phyloP scores from a whole-genome alignment of 2,797 vertebrate species.

The Cephalopachus bancanus region DNA sequence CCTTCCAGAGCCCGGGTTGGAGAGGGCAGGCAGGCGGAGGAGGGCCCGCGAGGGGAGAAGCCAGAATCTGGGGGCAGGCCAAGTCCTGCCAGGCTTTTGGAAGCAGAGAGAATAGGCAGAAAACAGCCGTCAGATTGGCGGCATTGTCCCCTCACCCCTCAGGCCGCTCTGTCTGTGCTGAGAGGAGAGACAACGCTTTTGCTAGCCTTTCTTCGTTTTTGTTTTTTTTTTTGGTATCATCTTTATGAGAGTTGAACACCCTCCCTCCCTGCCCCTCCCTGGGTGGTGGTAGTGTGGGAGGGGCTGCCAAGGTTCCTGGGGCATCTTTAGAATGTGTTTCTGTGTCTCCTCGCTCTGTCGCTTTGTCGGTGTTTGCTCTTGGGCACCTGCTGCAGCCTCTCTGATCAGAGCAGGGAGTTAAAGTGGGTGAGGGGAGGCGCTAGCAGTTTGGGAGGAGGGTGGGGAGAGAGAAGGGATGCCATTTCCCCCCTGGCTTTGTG shows the following conservation, averaged over 20 bases:
- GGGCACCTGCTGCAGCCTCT: slow-evolving; percentile 71
- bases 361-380: slow-evolving; percentile 75
- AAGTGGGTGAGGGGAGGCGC: slow-evolving; percentile 25
- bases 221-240: slow-evolving; percentile 41
- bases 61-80: slow-evolving; percentile 74
- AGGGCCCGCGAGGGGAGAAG: slow-evolving; percentile 68
- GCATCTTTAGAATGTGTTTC: slow-evolving; percentile 71
- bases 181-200: slow-evolving; percentile 58
- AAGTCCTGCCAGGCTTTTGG: slow-evolving; percentile 81
- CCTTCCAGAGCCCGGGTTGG: neutral
- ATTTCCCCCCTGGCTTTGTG: slow-evolving; percentile 14
- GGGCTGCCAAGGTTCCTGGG: slow-evolving; percentile 61
- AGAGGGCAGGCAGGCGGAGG: slow-evolving; percentile 48
- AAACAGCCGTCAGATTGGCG: slow-evolving; percentile 60
- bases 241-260: slow-evolving; percentile 64
- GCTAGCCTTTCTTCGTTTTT: slow-evolving; percentile 59
- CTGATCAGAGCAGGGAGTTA: slow-evolving; percentile 74
- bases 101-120: slow-evolving; percentile 76
- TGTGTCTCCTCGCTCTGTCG: slow-evolving; percentile 18
- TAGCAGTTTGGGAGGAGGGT: slow-evolving; percentile 27
- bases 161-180: slow-evolving; percentile 64
- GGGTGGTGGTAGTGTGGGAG: slow-evolving; percentile 72
- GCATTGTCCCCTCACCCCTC: slow-evolving; percentile 70
- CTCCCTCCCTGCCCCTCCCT: slow-evolving; percentile 6
- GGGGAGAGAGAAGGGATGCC: slow-evolving; percentile 53